Evolutionary conservation across 2,888 invertebrate species (phyloP).

Genomic region (Hartigia nigra): DNA sequence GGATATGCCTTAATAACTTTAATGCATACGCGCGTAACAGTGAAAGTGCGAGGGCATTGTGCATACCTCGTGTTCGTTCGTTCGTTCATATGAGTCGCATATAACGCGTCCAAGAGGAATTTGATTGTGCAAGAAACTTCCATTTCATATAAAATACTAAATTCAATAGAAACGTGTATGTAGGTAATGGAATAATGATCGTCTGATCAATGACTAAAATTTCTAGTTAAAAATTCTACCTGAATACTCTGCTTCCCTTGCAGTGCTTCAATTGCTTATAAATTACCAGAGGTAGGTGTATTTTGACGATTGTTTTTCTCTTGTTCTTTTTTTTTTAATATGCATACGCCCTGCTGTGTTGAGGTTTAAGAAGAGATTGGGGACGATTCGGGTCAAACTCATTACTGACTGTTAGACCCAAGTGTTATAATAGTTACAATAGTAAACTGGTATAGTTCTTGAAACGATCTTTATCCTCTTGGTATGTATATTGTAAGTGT

Average conservation of each 20-base stretch:
- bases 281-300: neutral
- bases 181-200: neutral
- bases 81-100: neutral
- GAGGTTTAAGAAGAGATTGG: neutral
- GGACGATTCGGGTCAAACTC: neutral
- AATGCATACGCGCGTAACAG: constrained; percentile 1
- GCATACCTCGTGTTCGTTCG: constrained; percentile 1
- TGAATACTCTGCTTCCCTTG: neutral
- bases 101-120: neutral
- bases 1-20: neutral
- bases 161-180: neutral
- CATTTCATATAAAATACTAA: neutral
- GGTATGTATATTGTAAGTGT: neutral
- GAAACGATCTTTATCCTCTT: neutral
- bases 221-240: neutral
- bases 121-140: neutral
- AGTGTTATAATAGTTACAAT: neutral
- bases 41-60: constrained; percentile 7
- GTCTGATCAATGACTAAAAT: neutral
- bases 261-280: neutral
- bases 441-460: neutral
- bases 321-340: neutral
- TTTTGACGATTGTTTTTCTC: neutral
- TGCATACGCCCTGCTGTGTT: neutral
- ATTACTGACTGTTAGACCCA: neutral